These are phyloP conservation scores for Hirtodrosophila histrioides DNA, from an alignment of 2,888 invertebrate genomes.

Conservation along the genomic window DNA sequence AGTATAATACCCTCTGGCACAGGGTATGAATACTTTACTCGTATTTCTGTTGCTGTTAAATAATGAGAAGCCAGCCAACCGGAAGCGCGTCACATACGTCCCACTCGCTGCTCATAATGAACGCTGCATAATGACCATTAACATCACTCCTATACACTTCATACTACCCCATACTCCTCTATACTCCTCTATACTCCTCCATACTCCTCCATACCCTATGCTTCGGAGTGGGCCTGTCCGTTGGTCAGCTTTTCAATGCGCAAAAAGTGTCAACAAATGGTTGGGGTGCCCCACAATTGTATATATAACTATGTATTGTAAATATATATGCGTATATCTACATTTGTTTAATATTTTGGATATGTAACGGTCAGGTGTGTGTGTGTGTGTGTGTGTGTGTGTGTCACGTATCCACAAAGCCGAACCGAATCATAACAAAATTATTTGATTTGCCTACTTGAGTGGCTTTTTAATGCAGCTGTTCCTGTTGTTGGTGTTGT, in stretches of 20 bases:
- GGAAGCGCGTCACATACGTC: conserved; percentile 56
- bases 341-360: conserved; percentile 56
- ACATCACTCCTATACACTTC: conserved; percentile 4
- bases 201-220: conserved; percentile 15
- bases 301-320: background rate
- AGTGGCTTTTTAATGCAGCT: conserved; percentile 28
- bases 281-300: conserved; percentile 4
- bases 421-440: conserved; percentile 42
- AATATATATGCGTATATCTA: conserved; percentile 8
- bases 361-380: conserved; percentile 71
- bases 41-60: conserved; percentile 16
- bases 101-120: conserved; percentile 59
- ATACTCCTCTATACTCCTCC: conserved; percentile 4
- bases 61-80: conserved; percentile 52
- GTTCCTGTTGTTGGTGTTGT: conserved; percentile 13
- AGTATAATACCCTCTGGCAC: too few relatives aligned
- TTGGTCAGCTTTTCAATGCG: conserved; percentile 57
- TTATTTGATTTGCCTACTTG: conserved; percentile 55
- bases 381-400: conserved; percentile 20
- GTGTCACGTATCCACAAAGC: conserved; percentile 63
- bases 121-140: conserved; percentile 62
- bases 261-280: conserved; percentile 72
- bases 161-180: conserved; percentile 2
- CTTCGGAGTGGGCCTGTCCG: conserved; percentile 25
- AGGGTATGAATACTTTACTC: conserved; percentile 4